Conservation (phyloP, 1,140 invertebrate species). For the Choristoneura fumiferana region DNA sequence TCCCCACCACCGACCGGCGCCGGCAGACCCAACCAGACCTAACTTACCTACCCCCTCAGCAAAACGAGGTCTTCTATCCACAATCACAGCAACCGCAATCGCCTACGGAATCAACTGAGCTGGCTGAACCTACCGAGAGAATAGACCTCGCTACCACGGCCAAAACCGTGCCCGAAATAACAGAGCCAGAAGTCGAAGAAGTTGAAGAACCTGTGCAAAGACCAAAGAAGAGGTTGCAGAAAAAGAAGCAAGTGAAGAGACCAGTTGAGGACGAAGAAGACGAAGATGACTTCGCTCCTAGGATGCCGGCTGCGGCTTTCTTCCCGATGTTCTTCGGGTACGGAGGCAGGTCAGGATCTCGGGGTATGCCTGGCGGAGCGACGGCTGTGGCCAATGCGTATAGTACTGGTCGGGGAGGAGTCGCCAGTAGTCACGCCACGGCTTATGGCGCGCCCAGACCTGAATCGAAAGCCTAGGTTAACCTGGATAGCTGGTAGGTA, state of each 20-base stretch:
- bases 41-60: constrained; percentile 47
- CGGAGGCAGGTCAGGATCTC: constrained; percentile 49
- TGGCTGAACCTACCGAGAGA: constrained; percentile 54
- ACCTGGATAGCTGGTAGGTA: not conserved
- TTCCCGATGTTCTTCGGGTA: constrained; percentile 82
- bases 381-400: constrained; percentile 84
- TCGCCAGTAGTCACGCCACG: constrained; percentile 84
- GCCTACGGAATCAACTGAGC: constrained; percentile 29
- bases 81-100: constrained; percentile 23
- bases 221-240: constrained; percentile 50
- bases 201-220: constrained; percentile 40
- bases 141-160: constrained; percentile 48
- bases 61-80: constrained; percentile 45
- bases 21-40: constrained; percentile 52
- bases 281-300: constrained; percentile 53
- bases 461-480: constrained; percentile 39
- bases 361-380: constrained; percentile 62
- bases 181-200: constrained; percentile 59
- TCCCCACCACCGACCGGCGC: constrained; percentile 47
- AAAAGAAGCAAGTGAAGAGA: constrained; percentile 61
- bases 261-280: constrained; percentile 71
- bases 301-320: constrained; percentile 74
- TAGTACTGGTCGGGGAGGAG: constrained; percentile 82
- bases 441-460: constrained; percentile 80
- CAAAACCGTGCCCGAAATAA: constrained; percentile 51